Evolutionary conservation across 1,140 invertebrate genomes (phyloP), one percentile per base, ranked within the genome.

Genomic region (Rhyacophila brunnea): DNA sequence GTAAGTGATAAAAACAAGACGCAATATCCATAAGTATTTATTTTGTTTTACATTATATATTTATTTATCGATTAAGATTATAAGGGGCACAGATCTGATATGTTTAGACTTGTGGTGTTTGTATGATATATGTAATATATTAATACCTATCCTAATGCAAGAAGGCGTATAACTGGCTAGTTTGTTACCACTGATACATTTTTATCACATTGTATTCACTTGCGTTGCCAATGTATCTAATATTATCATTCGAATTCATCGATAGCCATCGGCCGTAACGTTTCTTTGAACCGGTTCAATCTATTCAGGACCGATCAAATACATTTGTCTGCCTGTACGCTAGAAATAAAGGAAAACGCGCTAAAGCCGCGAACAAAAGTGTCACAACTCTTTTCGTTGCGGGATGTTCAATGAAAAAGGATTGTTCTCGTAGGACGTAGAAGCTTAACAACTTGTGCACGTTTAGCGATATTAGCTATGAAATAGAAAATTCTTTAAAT

Each of bases 61-160:
- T 53, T 61, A 43, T 65, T 65, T 57, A 55, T 61, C 54, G 35
- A 60, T 51, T 65, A 65, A 65, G 59, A 65, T 65, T 65, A 65
- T 78, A 77, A 79, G 77, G 78, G 78, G 78, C 78, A 80, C 78
- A 80, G 76, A 77, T 74, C 78, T 80, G 78, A 80, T 80, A 80
- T 80, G 78, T 80, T 78, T 78, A 76, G 76, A 78, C 77, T 72
- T 71, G 75, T 75, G 78, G 78, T 68, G 74, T 76, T 79, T 77
- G 76, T 78, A 71, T 78, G 70, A 68, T 77, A 78, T 75, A 75
- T 69, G n/a, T n/a, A n/a, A n/a, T 75, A 64, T 54, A 58, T 65
- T 53, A 60, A 32, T 50, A 48, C 54, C 52, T 62, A 65, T 56
- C 44, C 64, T 65, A 65, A 62, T 65, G 60, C 60, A 65, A 75